phyloP scores from a whole-genome alignment of 2,113 vertebrate species.

The Salvelinus fontinalis region DNA sequence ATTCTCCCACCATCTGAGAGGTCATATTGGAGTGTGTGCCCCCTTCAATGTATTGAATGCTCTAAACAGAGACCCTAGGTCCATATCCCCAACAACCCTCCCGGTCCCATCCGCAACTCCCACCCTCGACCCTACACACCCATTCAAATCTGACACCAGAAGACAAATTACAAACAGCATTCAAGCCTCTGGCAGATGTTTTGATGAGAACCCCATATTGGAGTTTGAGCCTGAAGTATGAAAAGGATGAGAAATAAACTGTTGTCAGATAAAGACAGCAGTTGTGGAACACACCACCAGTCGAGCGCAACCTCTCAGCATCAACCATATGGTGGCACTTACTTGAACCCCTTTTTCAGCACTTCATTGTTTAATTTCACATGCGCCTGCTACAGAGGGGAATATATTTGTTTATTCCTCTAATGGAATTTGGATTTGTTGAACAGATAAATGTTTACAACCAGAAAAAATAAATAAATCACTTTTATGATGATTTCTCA shows the following conservation, averaged over 20 bases:
- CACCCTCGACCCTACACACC: slow-evolving; percentile 44
- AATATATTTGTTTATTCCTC: slow-evolving; percentile 67
- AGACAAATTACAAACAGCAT: slow-evolving; percentile 61
- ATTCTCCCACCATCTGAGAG: neutral
- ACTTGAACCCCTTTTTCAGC: slow-evolving; percentile 56
- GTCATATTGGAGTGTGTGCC: neutral
- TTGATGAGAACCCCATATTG: slow-evolving; percentile 52
- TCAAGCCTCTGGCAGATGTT: slow-evolving; percentile 4
- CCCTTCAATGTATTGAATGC: neutral
- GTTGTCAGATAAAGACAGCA: slow-evolving; percentile 49
- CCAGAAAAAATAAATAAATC: slow-evolving; percentile 55
- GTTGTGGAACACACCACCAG: slow-evolving; percentile 21
- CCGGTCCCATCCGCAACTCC: neutral
- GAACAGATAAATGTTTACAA: slow-evolving; percentile 75
- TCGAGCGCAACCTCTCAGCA: slow-evolving; percentile 25
- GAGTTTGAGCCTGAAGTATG: slow-evolving; percentile 68
- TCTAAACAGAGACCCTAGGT: neutral
- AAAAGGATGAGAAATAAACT: slow-evolving; percentile 56
- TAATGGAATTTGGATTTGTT: slow-evolving; percentile 71
- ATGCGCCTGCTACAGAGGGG: slow-evolving; percentile 59
- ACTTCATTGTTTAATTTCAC: slow-evolving; percentile 65
- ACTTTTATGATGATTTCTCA: slow-evolving; percentile 46
- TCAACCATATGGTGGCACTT: slow-evolving; percentile 74
- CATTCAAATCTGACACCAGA: slow-evolving; percentile 44
- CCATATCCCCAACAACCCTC: neutral